Base-by-base conservation (phyloP, 2,888 invertebrate genomes). In the Nephrotoma flavescens region DNA sequence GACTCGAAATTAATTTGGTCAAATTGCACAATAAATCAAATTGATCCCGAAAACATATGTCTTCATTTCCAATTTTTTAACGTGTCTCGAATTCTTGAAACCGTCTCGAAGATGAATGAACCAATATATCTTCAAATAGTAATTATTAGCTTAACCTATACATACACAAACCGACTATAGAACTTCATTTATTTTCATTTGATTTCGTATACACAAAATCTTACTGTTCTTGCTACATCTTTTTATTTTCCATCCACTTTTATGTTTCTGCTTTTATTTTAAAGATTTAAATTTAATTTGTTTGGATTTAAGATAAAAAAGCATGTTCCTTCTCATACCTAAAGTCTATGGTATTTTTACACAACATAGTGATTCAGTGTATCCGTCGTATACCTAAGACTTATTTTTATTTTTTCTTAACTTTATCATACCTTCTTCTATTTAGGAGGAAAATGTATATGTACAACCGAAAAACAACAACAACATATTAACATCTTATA, bases 291-390 rank as follows among this genome's bases (percentile, higher is more conserved):
- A 86, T 86, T 86, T 86, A 86, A 86, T 86, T 86, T 86, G 86
- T 86, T 45, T 45, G 45, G 86, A 86, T 86, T 86, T 86, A 86
- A 86, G 45, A 45, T 71, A 71, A 31, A 71, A 52, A 42, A 85
- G 44, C 41, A 11, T 19, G 57, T 57, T 57, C 19, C 11, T 41
- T n/a, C 44, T 41, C 57, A 71, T 44, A 45, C 83, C 41, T 44
- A 31, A 42, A 83, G 83, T 83, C 71, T 83, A 45, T 15, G 85
- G 42, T 45, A 85, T 85, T 85, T 86, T 42, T 85, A 85, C 42
- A 41, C n/a, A 85, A 86, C 85, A 71, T 86, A 85, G 85, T 86
- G 71, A 87, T 71, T 87, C 86, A 84, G 42, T 85, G 86, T 57
- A 83, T 84, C 84, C 57, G 19, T 31, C 57, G 57, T 31, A 71